Base-by-base conservation (phyloP, 2,888 invertebrate species). In the Xylota segnis region DNA sequence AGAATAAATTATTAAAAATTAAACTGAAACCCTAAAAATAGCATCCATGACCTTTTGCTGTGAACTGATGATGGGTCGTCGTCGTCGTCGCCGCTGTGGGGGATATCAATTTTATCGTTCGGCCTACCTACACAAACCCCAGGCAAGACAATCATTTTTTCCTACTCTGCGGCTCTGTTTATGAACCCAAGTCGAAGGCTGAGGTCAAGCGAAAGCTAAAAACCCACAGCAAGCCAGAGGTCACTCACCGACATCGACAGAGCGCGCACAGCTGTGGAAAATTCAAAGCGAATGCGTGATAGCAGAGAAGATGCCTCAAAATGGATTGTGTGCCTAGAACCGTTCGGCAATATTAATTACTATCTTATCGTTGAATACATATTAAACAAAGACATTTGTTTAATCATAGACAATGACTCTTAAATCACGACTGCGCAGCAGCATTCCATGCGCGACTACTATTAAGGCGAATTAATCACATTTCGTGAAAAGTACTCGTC, bases 361-460 rank as follows among this genome's bases (percentile, higher is more conserved):
- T 54, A 29, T 47, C 63, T 50, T 79, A 65, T 78, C 78, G 50
- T 58, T 65, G 58, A 61, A 14, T 58, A 56, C 61, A 74, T 70
- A 75, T 45, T 59, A 58, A 61, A 74, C 71, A 79, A 79, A 70
- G 71, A 47, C 29, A 76, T 52, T 34, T 18, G 50, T 58, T 75
- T 75, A 70, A 63, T 58, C 70, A 52, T 45, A 63, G 70, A 65
- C 52, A 78, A 59, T 59, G 45, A n/a, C 34, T 59, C 71, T 47
- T 47, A 66, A 66, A 61, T 75, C 79, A 66, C 52, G 59, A 81
- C 45, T 78, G 65, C 75, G 59, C 63, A 70, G 63, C 68, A 70
- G 14, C 84, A 75, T 79, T 75, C 52, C 52, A 65, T 58, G 23
- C 2, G n/a, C 65, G 29, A 50, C 79, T 37, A 50, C 79, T 37